Evolutionary conservation across 2,113 vertebrate species (phyloP).

Genomic region (Calonectris borealis): DNA sequence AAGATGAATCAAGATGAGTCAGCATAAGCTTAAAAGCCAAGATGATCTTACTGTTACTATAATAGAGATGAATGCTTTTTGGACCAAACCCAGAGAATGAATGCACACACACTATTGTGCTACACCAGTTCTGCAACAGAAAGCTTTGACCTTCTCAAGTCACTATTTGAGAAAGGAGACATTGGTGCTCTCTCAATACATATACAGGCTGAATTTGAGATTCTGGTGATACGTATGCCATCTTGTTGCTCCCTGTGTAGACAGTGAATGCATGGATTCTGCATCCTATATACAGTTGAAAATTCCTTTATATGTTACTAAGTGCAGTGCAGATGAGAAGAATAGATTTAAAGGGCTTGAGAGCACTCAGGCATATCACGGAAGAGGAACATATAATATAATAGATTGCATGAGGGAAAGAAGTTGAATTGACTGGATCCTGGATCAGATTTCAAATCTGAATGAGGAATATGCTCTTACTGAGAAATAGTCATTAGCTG

Average conservation of each 20-base stretch:
- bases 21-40: not conserved
- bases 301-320: not conserved
- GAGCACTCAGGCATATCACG: not conserved
- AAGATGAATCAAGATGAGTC: not conserved
- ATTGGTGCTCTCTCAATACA: accelerated
- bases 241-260: not conserved
- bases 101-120: not conserved
- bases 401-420: not conserved
- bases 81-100: not conserved
- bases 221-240: accelerated
- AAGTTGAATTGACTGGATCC: not conserved
- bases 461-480: not conserved
- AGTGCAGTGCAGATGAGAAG: not conserved
- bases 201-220: not conserved
- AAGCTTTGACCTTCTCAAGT: not conserved
- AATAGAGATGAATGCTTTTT: not conserved
- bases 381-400: not conserved
- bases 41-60: not conserved
- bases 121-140: not conserved
- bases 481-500: not conserved
- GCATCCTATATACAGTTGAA: accelerated
- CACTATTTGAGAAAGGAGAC: not conserved
- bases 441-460: not conserved
- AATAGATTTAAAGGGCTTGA: not conserved
- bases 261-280: not conserved